Conservation (phyloP, 2,888 invertebrate genomes). For the Cantharis flavilabris region DNA sequence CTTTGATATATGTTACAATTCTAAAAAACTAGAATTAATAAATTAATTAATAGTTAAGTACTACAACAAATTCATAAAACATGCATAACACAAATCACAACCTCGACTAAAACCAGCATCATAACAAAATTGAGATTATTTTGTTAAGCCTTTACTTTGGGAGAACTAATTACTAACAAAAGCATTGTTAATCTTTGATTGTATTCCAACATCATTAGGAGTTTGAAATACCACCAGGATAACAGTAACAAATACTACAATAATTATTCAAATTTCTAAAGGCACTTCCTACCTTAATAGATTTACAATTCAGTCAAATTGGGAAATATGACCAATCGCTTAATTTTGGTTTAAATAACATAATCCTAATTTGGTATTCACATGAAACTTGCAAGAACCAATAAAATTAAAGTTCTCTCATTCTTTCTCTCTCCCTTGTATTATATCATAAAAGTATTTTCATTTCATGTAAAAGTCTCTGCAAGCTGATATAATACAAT, state of each 20-base stretch:
- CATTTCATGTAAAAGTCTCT: too few relatives aligned
- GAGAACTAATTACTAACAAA: background rate
- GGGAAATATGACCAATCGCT: background rate
- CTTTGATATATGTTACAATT: conserved; percentile 11
- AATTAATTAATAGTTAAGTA: conserved; percentile 19
- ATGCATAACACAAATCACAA: conserved; percentile 23
- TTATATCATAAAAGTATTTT: too few relatives aligned
- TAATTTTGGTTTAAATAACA: background rate
- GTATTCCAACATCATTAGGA: background rate
- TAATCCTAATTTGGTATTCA: too few relatives aligned
- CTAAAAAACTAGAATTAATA: conserved; percentile 16
- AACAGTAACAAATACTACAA: background rate
- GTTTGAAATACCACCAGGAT: background rate
- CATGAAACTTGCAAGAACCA: too few relatives aligned
- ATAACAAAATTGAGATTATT: background rate
- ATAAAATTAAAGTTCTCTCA: too few relatives aligned
- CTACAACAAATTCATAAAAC: conserved; percentile 21
- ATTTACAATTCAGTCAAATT: background rate
- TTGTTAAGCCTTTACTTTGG: background rate
- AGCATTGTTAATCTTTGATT: background rate
- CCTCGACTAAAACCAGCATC: conserved; percentile 5
- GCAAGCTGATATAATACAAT: too few relatives aligned
- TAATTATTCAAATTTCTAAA: background rate
- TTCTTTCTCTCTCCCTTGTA: too few relatives aligned
- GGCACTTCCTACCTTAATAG: background rate